Evolutionary conservation across 64 coral and sea anemone genomes (phyloP), one percentile per base, ranked within the genome.

Genomic region (Astreopora myriophthalma): DNA sequence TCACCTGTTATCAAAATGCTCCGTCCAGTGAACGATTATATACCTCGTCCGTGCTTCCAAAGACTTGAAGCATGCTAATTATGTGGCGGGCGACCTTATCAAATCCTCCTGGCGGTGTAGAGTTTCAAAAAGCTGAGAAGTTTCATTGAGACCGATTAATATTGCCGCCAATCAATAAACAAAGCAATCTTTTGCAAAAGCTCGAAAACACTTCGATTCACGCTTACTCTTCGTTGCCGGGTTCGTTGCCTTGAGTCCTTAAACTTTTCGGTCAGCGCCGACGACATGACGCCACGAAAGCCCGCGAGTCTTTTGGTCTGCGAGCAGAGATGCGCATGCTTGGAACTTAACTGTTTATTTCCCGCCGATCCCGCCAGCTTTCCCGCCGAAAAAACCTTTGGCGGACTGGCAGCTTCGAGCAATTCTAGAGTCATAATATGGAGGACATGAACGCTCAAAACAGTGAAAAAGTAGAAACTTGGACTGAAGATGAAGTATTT

Each of bases 1-100:
- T 73, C 70, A 73, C 31, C 70, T 73, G 70, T 73, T 36, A 38
- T 36, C 34, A 73, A 73, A 73, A 73, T 73, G 33, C 33, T 73
- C 67, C 70, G 33, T 2, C 19, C 1, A 23, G 16, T 30, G 27
- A 33, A 4, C 13, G 0, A 35, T 17, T 64, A 24, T 24, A 64
- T 8, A 3, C 11, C 31, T 10, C 3, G 34, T 34, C 11, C 7
- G 27, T 36, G 28, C 69, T 36, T 1, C 32, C 32, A 12, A 73
- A 73, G 31, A 35, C 32, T 19, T 19, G 62, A 65, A 65, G 62
- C 0, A 1, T 20, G 32, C 69, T 73, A 0, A 73, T 35, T 12
- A 5, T 36, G 32, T 64, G 27, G 28, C 28, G 31, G 67, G 27
- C 67, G 67, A 70, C 7, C 33, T 70, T 32, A n/a, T 34, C 31